phyloP scores from a whole-genome alignment of 2,888 invertebrate species.

The Trissoscelio sp. region DNA sequence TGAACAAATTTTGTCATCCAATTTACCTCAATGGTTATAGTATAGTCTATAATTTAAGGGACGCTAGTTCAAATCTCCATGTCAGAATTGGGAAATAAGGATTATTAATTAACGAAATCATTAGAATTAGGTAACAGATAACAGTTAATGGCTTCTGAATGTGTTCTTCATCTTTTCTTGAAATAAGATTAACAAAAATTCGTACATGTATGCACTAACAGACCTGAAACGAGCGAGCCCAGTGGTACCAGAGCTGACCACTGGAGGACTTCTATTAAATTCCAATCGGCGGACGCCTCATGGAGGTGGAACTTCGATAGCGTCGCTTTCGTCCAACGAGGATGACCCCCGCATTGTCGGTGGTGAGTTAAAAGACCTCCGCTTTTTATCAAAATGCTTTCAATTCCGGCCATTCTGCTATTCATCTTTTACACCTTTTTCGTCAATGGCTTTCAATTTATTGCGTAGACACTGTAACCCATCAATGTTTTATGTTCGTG shows the following conservation, averaged over 20 bases:
- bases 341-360: constrained; percentile 84
- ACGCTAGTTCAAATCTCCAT: no score
- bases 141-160: constrained; percentile 36
- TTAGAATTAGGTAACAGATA: no score
- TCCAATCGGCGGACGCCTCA: constrained; percentile 80
- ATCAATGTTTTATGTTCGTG: constrained; percentile 3
- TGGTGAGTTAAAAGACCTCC: constrained; percentile 80
- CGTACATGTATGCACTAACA: constrained; percentile 81
- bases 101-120: no score
- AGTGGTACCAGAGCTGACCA: constrained; percentile 84
- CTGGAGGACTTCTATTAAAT: constrained; percentile 83
- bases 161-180: constrained; percentile 50
- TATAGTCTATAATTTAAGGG: no score
- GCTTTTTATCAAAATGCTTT: constrained; percentile 60
- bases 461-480: constrained; percentile 1
- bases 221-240: constrained; percentile 84
- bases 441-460: constrained; percentile 42
- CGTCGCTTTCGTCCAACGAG: constrained; percentile 84
- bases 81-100: no score
- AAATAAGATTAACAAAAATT: constrained; percentile 66
- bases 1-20: no score
- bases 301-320: constrained; percentile 82
- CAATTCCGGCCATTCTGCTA: constrained; percentile 36
- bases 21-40: no score
- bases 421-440: constrained; percentile 35